These are phyloP conservation scores for Brienomyrus longianalis DNA, from an alignment of 2,113 vertebrate genomes.

Conservation along the genomic window DNA sequence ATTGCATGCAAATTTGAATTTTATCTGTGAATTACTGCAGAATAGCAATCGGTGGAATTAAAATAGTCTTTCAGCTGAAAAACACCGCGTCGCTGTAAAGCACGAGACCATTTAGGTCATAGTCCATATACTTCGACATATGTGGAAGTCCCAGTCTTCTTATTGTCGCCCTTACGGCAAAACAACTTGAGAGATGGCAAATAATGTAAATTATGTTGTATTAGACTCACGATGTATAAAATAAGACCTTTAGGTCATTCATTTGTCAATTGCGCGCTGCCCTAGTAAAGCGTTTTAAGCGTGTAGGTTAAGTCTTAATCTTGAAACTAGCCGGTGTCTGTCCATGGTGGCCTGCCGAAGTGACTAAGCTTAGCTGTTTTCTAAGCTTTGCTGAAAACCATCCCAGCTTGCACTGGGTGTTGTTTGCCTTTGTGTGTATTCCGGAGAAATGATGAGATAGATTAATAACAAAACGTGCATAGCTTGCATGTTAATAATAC, in stretches of 20 bases:
- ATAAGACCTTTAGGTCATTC: background rate
- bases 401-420: background rate
- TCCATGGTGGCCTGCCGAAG: background rate
- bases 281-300: background rate
- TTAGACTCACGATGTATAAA: constrained; percentile 20
- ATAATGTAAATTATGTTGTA: background rate
- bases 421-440: constrained; percentile 15
- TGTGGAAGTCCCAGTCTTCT: background rate
- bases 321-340: background rate
- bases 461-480: background rate
- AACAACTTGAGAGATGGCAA: background rate
- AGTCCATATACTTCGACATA: background rate
- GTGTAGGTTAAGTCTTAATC: background rate
- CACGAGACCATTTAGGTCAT: background rate
- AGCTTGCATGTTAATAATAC: background rate
- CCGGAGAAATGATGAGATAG: background rate
- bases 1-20: constrained; percentile 32
- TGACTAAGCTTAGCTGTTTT: background rate
- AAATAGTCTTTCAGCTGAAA: background rate
- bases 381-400: background rate
- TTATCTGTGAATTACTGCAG: constrained; percentile 31
- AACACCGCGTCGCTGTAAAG: background rate
- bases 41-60: constrained; percentile 21
- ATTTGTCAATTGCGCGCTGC: background rate
- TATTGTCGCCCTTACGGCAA: background rate